Percentiles rank a stretch among this genome's conserved stretches.
phyloP scores from a whole-genome alignment of 2,888 invertebrate genomes.

The Ligdia adustata region DNA sequence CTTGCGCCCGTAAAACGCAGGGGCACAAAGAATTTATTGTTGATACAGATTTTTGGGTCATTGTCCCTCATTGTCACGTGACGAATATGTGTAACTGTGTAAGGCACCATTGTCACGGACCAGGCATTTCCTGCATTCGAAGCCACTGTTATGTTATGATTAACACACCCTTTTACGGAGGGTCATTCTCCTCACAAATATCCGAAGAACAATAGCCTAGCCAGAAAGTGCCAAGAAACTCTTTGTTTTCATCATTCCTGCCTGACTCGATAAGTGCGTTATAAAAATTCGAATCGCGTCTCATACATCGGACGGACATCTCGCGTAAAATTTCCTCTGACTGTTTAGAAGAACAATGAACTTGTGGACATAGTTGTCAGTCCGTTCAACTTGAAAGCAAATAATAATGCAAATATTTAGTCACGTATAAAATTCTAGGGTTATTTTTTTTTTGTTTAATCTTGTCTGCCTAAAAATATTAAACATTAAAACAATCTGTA shows the following conservation, averaged over 20 bases:
- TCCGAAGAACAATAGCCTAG: constrained; percentile 68
- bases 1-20: constrained; percentile 29
- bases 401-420: constrained; percentile 19
- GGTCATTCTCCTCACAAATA: constrained; percentile 72
- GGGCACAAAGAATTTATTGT: constrained; percentile 27
- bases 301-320: constrained; percentile 56
- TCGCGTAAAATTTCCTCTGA: constrained; percentile 72
- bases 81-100: constrained; percentile 42
- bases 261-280: constrained; percentile 61
- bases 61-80: constrained; percentile 50
- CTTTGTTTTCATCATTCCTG: constrained; percentile 68
- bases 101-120: constrained; percentile 50
- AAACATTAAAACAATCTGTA: too few relatives aligned
- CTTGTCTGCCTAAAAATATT: too few relatives aligned
- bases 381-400: constrained; percentile 25
- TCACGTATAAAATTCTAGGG: constrained; percentile 1
- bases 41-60: constrained; percentile 46
- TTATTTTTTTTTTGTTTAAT: constrained; percentile 3
- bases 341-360: constrained; percentile 69
- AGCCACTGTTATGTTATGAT: constrained; percentile 62
- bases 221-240: constrained; percentile 69
- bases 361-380: constrained; percentile 45
- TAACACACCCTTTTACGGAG: constrained; percentile 61
- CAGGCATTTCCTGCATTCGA: constrained; percentile 65
- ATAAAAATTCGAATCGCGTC: constrained; percentile 77